Evolutionary conservation across 2,888 invertebrate genomes (phyloP), one percentile per base, ranked within the genome.

Genomic region (Ormia ochracea): DNA sequence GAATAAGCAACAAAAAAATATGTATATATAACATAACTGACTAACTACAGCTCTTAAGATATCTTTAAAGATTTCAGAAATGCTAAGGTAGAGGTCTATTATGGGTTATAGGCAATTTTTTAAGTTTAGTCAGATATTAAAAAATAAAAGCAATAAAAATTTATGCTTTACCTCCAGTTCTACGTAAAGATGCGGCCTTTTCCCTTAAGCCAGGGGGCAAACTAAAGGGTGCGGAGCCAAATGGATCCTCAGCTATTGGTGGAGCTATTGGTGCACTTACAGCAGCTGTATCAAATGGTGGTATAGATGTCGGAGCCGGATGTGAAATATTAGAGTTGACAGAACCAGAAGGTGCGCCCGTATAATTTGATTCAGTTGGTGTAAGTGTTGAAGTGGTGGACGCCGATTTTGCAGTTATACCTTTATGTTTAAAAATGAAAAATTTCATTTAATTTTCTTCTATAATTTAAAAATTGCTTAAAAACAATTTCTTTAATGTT

Each of bases 211-310:
- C 90, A 69, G 90, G 89, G 52, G 94, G 94, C 88, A 93, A 91
- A 90, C 92, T 94, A 88, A 96, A 96, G 19, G 96, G 96, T 73
- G 95, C 96, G 84, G 94, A 94, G 84, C 94, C 93, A 89, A 96
- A 96, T 14, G 96, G 96, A 90, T 94, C 94, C 86, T 93, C 93
- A 4, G 92, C 90, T n/a, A 83, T 43, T 59, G 91, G 91, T 66
- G 85, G 82, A n/a, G 83, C 56, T 45, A 68, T 52, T 12, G 38
- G 45, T 21, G 65, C 19, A 28, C 58, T 23, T 21, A 23, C 66
- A n/a, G 68, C 48, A n/a, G 68, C 28, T 38, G 74, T n/a, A 6
- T 54, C 36, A 21, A 80, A 10, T n/a, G 72, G 33, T 38, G 69
- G 36, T 33, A 65, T 0, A 66, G 50, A 28, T 52, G 66, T 59